phyloP scores from a whole-genome alignment of 2,888 invertebrate genomes.

The Mythimna lalbum region DNA sequence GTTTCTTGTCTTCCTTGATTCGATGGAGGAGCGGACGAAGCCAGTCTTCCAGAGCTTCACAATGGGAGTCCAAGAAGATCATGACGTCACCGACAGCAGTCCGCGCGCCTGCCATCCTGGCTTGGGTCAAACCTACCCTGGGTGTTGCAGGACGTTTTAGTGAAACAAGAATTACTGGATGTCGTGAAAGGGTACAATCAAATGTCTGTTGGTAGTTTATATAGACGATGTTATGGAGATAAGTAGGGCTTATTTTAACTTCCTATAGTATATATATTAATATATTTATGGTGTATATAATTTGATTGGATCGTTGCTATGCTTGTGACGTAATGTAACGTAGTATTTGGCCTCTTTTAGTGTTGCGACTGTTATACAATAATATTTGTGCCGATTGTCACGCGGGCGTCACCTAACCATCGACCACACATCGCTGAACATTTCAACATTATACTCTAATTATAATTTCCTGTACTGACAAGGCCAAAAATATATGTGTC shows the following conservation, averaged over 20 bases:
- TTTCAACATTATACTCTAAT: slow-evolving; percentile 7
- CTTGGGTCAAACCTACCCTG: slow-evolving; percentile 91
- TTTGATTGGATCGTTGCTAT: background rate
- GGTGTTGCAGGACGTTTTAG: slow-evolving; percentile 49
- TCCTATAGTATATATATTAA: too few relatives aligned
- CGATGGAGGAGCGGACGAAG: slow-evolving; percentile 96
- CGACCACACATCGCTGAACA: slow-evolving; percentile 20
- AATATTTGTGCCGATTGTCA: background rate
- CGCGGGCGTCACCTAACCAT: background rate
- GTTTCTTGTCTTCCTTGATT: slow-evolving; percentile 92
- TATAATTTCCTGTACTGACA: slow-evolving; percentile 22
- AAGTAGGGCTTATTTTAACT: background rate
- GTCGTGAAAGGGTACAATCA: slow-evolving; percentile 1
- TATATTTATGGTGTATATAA: background rate
- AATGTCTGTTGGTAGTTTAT: background rate
- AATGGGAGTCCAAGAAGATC: slow-evolving; percentile 97
- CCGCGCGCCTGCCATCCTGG: slow-evolving; percentile 95
- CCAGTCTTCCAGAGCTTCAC: slow-evolving; percentile 95
- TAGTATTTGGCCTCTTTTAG: background rate
- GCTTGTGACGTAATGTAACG: background rate
- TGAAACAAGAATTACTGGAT: slow-evolving; percentile 16
- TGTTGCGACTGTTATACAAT: background rate
- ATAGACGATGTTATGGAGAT: background rate
- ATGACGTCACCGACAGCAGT: slow-evolving; percentile 86
- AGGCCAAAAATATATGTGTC: slow-evolving; percentile 6